Evolutionary conservation across 2,797 vertebrate species (phyloP), one percentile per base, ranked within the genome.

Genomic region (Amblyopsis hoosieri): DNA sequence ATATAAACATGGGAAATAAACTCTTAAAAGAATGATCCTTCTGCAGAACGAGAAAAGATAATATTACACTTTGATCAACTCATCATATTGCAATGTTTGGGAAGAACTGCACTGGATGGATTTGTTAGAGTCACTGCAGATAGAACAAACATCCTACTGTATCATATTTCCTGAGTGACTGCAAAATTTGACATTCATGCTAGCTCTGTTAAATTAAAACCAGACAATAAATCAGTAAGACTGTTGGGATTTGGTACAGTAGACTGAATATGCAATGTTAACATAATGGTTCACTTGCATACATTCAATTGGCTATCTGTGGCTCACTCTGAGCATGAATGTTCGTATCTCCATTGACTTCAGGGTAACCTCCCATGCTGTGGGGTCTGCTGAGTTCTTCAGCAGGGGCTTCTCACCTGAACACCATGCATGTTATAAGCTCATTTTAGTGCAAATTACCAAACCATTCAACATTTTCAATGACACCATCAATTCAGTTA

Each of bases 331-430:
- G 64, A 94, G 83, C 67, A 93, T 72, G 81, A 93, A 93, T 12
- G 93, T 94, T 29, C 89, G 81, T 71, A 94, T 94, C 82, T 93
- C 90, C 92, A 94, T 94, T 0, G 93, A 90, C 54, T 64, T 85
- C 57, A 94, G 49, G 2, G 87, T 91, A 71, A 94, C 83, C 64
- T 92, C 90, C 91, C 85, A 91, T 0, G 4, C 0, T 0, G 90
- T 85, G 3, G 78, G 66, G 65, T 90, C 88, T 60, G 49, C 31
- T 2, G n/a, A 19, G 0, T 0, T 45, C 63, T 81, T 85, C 54
- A 45, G 74, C 62, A 64, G 63, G 0, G 78, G 83, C 60, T 55
- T 66, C 37, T 56, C 66, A 0, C 12, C 81, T 92, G 84, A 8
- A 37, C 8, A 9, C 5, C 5, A 37, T 37, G 33, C 33, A 37